A percentile compares a stretch with the other conserved stretches of the same genome.
These are phyloP conservation scores for chimpanzee (Pan troglodytes) DNA, from an alignment of 2,113 vertebrate species.

Conservation along the genomic window NHGRI_mPanTro3-v2.1_pri NC_072409.2:2209001-2209500, in stretches of 20 bases:
- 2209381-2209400: background rate
- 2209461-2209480: background rate
- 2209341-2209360: fast-evolving
- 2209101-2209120: fast-evolving
- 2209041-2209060: too few species aligned
- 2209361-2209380: background rate
- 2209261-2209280: fast-evolving
- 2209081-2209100: background rate
- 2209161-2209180: background rate
- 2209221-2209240: fast-evolving
- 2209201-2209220: fast-evolving
- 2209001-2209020: background rate
- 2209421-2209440: fast-evolving
- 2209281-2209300: too few species aligned
- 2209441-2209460: fast-evolving
- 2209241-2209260: background rate
- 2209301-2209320: fast-evolving
- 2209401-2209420: background rate
- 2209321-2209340: fast-evolving
- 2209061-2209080: background rate
- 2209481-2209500: fast-evolving
- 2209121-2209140: background rate
- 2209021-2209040: too few species aligned
- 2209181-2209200: fast-evolving
- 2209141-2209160: background rate